Evolutionary conservation across 2,797 vertebrate species (phyloP), one percentile per base, ranked within the genome.

Genomic region (Ptychobarbus kaznakovi): DNA sequence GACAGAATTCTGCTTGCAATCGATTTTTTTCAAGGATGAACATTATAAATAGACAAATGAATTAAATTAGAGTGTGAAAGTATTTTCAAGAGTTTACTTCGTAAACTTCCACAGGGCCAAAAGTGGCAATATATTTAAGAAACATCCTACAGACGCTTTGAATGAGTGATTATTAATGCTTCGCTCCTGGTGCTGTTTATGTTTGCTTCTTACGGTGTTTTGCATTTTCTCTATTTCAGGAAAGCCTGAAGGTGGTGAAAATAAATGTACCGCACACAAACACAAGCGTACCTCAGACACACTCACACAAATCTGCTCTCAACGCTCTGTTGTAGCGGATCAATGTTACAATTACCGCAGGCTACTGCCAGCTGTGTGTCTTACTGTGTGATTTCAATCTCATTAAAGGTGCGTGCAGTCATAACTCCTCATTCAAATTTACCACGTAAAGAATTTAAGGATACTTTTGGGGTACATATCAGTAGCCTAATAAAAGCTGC

Each of bases 321-420:
- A 11, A 18, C n/a, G 56, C 56, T 74, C 42, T 49, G 56, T 74
- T 74, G 28, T 63, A 75, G 35, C 49, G 12, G 28, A 46, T 77
- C 65, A 74, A 83, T 81, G 32, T 61, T 74, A 74, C 40, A 73
- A 44, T 79, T 69, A 70, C 82, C 40, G 8, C 49, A n/a, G 75
- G 65, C 77, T 73, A 11, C 42, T 66, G 81, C 69, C 84, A 86
- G 70, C 75, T 83, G 51, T 63, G 51, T 72, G 42, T 49, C 81
- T 68, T 65, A 65, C 86, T 58, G 70, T 25, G 44, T 56, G 32
- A 40, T 56, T 66, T 38, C 28, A 40, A 84, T 72, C n/a, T 25
- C 35, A 78, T 65, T 53, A 80, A 86, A 75, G 63, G 56, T 66
- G 79, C 20, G 15, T 3, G 22, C 13, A 16, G 56, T 44, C 15